A percentile compares a stretch with the other conserved stretches of the same genome.
Conservation (phyloP, 1,140 invertebrate species). For the Medauroidea extradentata region DNA sequence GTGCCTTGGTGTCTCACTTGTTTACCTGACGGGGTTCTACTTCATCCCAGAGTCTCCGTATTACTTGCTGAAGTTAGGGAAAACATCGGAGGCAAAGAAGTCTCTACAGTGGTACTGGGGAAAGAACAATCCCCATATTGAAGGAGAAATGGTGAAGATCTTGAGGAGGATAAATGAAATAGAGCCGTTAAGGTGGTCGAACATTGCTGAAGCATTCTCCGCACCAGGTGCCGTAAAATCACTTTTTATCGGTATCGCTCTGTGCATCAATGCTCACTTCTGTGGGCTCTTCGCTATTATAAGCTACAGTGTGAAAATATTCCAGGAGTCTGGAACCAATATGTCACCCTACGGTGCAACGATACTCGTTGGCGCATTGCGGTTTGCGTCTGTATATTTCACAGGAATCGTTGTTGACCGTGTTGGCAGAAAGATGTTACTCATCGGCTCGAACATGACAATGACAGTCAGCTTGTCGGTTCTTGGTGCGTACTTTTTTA, state of each 20-base stretch:
- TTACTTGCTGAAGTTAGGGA: constrained; percentile 12
- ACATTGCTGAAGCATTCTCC: constrained; percentile 30
- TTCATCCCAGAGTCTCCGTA: constrained; percentile 46
- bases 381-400: constrained; percentile 44
- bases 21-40: constrained; percentile 37
- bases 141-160: no score
- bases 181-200: no score
- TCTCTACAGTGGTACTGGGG: neutral
- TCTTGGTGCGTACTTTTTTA: constrained; percentile 44
- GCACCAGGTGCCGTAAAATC: constrained; percentile 46
- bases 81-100: constrained; percentile 25
- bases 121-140: neutral
- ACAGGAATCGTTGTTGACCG: constrained; percentile 54
- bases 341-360: constrained; percentile 44
- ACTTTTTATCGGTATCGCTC: constrained; percentile 45
- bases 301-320: constrained; percentile 53
- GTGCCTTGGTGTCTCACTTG: constrained; percentile 36
- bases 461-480: constrained; percentile 43
- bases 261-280: constrained; percentile 41
- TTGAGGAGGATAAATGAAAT: no score
- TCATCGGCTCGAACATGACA: constrained; percentile 48
- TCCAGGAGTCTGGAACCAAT: constrained; percentile 46
- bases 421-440: constrained; percentile 51
- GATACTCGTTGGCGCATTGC: constrained; percentile 47
- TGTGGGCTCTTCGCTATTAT: constrained; percentile 43